Percentiles rank a stretch among this genome's conserved stretches.
Evolutionary conservation across 2,797 vertebrate genomes (phyloP).

Genomic region (Acestrorhynchus altus): DNA sequence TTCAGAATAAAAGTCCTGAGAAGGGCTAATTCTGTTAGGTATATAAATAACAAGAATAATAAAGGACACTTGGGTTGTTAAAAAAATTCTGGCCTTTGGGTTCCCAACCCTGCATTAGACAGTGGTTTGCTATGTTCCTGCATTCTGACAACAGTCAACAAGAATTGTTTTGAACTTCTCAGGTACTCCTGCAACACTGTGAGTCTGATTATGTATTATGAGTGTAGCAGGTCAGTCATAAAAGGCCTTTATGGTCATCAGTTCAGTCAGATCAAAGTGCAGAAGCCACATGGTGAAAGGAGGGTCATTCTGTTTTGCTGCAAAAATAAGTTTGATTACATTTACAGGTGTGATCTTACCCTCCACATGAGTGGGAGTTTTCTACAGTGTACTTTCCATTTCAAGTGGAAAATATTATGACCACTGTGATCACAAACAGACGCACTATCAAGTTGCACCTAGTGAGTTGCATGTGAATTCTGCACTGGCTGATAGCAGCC

Average conservation of each 20-base stretch:
- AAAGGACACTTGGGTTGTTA: too few relatives aligned
- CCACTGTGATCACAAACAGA: not conserved
- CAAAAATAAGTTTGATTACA: not conserved
- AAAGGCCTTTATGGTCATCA: slow-evolving; percentile 47
- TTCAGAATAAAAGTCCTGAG: too few relatives aligned
- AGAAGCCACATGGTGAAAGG: slow-evolving; percentile 8
- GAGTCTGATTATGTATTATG: slow-evolving; percentile 42
- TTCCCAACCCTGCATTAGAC: not conserved
- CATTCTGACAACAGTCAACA: not conserved
- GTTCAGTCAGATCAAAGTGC: slow-evolving; percentile 15
- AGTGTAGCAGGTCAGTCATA: slow-evolving; percentile 26
- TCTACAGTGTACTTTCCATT: not conserved
- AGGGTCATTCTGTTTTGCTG: not conserved
- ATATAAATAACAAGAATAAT: too few relatives aligned
- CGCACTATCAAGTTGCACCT: not conserved
- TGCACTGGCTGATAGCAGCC: not conserved
- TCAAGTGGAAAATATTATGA: not conserved
- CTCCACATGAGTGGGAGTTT: not conserved
- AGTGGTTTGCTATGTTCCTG: not conserved
- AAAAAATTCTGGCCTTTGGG: not conserved
- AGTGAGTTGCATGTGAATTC: not conserved
- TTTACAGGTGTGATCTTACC: slow-evolving; percentile 18
- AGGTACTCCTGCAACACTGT: slow-evolving; percentile 26
- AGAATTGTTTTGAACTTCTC: slow-evolving; percentile 32
- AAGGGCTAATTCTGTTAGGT: too few relatives aligned